phyloP scores from a whole-genome alignment of 2,797 vertebrate species.

The Acanthurus leucopareius region DNA sequence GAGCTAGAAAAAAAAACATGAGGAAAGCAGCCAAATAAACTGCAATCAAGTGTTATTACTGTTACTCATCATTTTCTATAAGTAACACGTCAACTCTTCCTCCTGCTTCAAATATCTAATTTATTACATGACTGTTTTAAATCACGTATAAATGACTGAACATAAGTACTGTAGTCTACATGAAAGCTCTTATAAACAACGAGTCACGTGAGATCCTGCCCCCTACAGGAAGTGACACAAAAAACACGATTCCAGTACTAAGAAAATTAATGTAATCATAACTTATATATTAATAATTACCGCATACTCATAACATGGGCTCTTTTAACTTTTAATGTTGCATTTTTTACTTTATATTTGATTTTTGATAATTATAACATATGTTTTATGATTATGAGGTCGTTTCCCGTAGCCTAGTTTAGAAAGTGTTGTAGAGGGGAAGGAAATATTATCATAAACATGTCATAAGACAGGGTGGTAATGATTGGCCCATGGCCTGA shows the following conservation, averaged over 20 bases:
- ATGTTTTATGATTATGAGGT: too few species aligned
- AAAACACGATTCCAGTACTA: too few species aligned
- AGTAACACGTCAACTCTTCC: background rate
- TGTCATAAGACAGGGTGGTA: background rate
- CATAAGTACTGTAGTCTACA: too few species aligned
- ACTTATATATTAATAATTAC: too few species aligned
- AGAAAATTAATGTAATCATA: too few species aligned
- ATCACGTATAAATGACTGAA: background rate
- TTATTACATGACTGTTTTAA: background rate
- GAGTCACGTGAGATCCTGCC: background rate
- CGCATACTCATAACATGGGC: too few species aligned
- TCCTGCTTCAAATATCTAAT: background rate
- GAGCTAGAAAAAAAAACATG: background rate
- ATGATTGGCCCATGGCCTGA: too few species aligned
- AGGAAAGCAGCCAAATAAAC: background rate
- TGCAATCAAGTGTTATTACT: background rate
- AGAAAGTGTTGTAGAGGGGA: background rate
- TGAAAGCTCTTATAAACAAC: background rate
- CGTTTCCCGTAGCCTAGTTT: background rate
- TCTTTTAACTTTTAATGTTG: too few species aligned
- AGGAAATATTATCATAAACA: background rate
- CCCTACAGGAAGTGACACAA: constrained; percentile 4
- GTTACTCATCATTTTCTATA: background rate
- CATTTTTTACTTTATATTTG: too few species aligned
- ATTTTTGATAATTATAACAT: too few species aligned